Percentiles rank a stretch among this genome's conserved stretches.
phyloP scores from a whole-genome alignment of 2,888 invertebrate genomes.

The Halictus ligatus region DNA sequence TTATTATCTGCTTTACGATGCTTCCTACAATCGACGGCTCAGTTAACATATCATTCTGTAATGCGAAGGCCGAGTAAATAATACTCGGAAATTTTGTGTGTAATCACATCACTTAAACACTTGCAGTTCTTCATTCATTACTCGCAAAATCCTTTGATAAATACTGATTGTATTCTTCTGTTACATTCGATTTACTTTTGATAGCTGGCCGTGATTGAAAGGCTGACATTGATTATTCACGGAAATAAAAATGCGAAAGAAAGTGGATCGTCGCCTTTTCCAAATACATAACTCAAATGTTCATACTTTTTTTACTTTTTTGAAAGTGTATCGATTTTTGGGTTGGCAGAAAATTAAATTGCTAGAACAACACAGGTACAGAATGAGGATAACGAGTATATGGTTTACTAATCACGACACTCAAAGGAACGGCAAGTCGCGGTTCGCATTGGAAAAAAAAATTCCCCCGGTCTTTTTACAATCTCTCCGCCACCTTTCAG shows the following conservation, averaged over 20 bases:
- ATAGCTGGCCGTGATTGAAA: not conserved
- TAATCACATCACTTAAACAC: not conserved
- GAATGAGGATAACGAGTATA: not conserved
- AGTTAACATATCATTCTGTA: not conserved
- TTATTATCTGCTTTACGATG: not conserved
- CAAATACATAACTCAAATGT: too few relatives aligned
- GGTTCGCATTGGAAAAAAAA: not conserved
- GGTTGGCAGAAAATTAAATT: not conserved
- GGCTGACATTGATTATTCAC: too few relatives aligned
- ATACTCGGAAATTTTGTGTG: not conserved
- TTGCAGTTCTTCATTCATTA: not conserved
- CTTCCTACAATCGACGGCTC: not conserved
- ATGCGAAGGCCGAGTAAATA: not conserved
- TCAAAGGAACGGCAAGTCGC: not conserved
- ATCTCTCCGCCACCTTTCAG: constrained; percentile 51
- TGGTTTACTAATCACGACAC: not conserved
- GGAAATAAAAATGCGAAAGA: too few relatives aligned
- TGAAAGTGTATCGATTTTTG: not conserved
- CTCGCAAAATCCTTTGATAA: not conserved
- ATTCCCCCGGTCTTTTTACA: constrained; percentile 10
- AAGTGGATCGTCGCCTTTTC: too few relatives aligned
- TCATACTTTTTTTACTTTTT: not conserved
- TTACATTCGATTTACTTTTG: not conserved
- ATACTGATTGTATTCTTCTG: not conserved
- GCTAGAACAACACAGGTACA: not conserved